A percentile compares a stretch with the other conserved stretches of the same genome.
Conservation (phyloP, 2,797 vertebrate species). For the Stomatorhinus walkeri region DNA sequence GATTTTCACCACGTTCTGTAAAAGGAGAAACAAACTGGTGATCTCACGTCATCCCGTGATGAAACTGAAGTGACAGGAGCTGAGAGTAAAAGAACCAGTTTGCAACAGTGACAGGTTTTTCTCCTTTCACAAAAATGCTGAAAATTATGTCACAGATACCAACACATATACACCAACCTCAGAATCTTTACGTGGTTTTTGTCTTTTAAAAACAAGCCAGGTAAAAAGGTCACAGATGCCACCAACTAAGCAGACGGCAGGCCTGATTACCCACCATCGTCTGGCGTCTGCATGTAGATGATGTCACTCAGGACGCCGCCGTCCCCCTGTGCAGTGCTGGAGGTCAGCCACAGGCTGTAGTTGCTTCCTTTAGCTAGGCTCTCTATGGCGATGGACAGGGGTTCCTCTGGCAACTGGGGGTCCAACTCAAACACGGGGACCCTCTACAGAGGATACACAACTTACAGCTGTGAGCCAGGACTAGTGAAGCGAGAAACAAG, state of each 20-base stretch:
- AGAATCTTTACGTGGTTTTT: conserved; percentile 59
- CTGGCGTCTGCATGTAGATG: conserved; percentile 69
- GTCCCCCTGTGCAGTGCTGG: conserved; percentile 78
- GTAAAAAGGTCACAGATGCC: conserved; percentile 53
- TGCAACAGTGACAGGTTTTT: conserved; percentile 45
- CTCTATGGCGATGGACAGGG: conserved; percentile 61
- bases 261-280: conserved; percentile 74
- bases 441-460: conserved; percentile 54
- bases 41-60: conserved; percentile 25
- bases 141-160: conserved; percentile 28
- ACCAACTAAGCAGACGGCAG: not conserved
- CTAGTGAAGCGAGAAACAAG: not conserved
- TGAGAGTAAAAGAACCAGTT: conserved; percentile 45
- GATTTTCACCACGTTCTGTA: conserved; percentile 41
- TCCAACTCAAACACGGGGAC: conserved; percentile 56
- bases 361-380: conserved; percentile 72
- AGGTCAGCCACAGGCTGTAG: conserved; percentile 85
- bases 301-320: conserved; percentile 75
- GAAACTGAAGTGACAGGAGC: conserved; percentile 28
- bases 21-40: conserved; percentile 57
- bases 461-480: not conserved
- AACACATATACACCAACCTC: conserved; percentile 19
- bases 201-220: conserved; percentile 37
- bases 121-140: conserved; percentile 49
- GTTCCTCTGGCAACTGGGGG: conserved; percentile 37